Percentiles rank a stretch among this genome's conserved stretches.
phyloP scores from a whole-genome alignment of 2,797 vertebrate species.

The Pitangus sulphuratus region DNA sequence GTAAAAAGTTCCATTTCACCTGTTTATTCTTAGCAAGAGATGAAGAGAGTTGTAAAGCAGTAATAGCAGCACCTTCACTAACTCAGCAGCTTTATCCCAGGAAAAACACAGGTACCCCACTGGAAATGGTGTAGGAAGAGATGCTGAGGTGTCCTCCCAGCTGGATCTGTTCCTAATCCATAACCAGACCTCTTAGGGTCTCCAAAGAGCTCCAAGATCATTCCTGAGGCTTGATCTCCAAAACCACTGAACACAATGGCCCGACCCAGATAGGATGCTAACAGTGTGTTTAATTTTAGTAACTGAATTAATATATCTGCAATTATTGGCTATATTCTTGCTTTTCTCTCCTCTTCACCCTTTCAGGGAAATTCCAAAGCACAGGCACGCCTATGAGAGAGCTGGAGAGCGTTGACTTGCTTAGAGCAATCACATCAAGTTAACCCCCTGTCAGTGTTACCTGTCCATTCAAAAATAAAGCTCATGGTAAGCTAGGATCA shows the following conservation, averaged over 20 bases:
- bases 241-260: background rate
- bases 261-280: background rate
- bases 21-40: background rate
- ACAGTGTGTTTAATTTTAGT: background rate
- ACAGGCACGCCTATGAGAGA: background rate
- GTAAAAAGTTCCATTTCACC: background rate
- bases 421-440: fast-evolving
- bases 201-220: background rate
- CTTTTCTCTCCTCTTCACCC: background rate
- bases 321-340: background rate
- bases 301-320: background rate
- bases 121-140: background rate
- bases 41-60: background rate
- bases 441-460: background rate
- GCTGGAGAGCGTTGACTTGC: background rate
- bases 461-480: background rate
- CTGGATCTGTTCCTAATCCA: background rate
- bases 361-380: background rate
- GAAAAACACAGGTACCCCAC: background rate
- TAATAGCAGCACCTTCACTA: background rate
- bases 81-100: background rate
- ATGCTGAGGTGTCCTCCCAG: background rate
- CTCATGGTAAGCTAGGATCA: background rate
- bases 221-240: background rate
- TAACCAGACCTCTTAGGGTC: background rate